Conservation (phyloP, 2,888 invertebrate genomes). For the Fissipunctia ypsillon region DNA sequence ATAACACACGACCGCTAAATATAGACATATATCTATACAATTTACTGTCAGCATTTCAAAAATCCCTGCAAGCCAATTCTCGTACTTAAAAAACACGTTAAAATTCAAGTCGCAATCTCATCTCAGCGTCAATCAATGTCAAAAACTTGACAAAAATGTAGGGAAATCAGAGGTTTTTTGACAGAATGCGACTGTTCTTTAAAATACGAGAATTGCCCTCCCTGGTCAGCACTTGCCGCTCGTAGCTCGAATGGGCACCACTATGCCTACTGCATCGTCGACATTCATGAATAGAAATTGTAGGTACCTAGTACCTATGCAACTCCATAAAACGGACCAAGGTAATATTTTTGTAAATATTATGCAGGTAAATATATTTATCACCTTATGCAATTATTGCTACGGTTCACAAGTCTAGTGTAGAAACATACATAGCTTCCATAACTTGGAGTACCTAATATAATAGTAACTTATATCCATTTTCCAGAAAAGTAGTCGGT, state of each 20-base stretch:
- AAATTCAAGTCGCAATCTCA: too few relatives aligned
- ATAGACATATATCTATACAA: background rate
- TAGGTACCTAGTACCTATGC: background rate
- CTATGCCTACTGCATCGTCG: background rate
- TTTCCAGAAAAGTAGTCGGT: background rate
- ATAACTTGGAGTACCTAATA: background rate
- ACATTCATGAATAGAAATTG: constrained; percentile 3
- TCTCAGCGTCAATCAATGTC: too few relatives aligned
- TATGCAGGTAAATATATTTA: background rate
- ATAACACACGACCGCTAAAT: background rate
- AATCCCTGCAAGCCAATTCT: too few relatives aligned
- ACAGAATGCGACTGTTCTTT: too few relatives aligned
- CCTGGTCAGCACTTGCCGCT: too few relatives aligned
- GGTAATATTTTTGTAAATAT: constrained; percentile 7
- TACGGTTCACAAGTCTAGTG: background rate
- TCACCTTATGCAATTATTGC: background rate
- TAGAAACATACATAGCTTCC: background rate
- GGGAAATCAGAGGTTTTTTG: too few relatives aligned
- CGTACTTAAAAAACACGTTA: too few relatives aligned
- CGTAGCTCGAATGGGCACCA: background rate
- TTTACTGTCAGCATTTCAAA: background rate
- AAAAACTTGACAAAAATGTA: too few relatives aligned
- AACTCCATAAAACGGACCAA: background rate
- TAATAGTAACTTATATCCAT: background rate
- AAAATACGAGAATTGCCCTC: too few relatives aligned